Conservation (phyloP, 2,888 invertebrate genomes). For the Drosophila anceps region DNA sequence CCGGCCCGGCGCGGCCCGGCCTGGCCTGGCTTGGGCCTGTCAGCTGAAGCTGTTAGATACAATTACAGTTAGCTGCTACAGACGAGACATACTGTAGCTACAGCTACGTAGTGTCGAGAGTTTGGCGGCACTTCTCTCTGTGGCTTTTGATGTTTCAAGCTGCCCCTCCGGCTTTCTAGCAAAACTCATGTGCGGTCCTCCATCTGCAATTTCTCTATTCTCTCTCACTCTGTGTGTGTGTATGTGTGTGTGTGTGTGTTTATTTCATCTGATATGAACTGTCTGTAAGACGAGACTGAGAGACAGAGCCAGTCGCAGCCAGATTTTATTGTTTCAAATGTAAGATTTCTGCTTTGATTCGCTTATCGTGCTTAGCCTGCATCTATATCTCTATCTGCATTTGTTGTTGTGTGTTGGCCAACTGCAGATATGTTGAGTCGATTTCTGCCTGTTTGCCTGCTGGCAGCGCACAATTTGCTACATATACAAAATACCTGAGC, state of each 20-base stretch:
- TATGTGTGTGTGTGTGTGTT: conserved; percentile 27
- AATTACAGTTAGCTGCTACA: conserved; percentile 73
- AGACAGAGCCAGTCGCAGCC: conserved; percentile 17
- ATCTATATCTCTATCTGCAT: conserved; percentile 23
- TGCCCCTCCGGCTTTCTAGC: conserved; percentile 51
- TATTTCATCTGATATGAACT: conserved; percentile 31
- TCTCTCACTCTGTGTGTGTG: conserved; percentile 14
- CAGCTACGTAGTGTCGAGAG: conserved; percentile 41
- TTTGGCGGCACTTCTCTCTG: conserved; percentile 58
- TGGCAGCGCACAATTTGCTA: conserved; percentile 50
- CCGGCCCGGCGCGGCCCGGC: not conserved
- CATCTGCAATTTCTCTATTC: conserved; percentile 29
- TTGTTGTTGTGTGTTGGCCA: conserved; percentile 17
- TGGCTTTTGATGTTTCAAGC: conserved; percentile 64
- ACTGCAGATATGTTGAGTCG: conserved; percentile 31
- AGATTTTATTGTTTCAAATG: conserved; percentile 68
- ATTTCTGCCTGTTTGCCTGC: conserved; percentile 32
- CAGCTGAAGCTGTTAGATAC: conserved; percentile 77
- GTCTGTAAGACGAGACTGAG: conserved; percentile 3
- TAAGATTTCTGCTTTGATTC: conserved; percentile 54
- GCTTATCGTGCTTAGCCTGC: conserved; percentile 49
- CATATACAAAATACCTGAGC: conserved; percentile 46
- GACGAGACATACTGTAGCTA: conserved; percentile 34
- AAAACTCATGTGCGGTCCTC: conserved; percentile 61
- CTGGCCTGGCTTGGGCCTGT: conserved; percentile 54